Base-by-base conservation (phyloP, 2,888 invertebrate species). In the Caenorhabditis virilis region DNA sequence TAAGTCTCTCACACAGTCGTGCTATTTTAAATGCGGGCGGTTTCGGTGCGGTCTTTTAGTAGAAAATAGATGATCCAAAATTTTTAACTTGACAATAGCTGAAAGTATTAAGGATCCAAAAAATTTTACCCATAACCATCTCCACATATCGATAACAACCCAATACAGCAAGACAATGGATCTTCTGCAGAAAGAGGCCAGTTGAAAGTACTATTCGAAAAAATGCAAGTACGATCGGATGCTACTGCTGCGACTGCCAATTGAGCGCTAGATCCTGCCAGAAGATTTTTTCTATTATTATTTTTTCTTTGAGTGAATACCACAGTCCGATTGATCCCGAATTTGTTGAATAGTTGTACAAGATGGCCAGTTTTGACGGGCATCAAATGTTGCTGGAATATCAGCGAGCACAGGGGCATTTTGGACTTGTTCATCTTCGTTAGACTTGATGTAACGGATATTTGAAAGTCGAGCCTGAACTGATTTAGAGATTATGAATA, bases 271-370 rank as follows among this genome's bases (percentile, higher is more conserved):
- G 63, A 63, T 2, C 63, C 63, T 63, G 46, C 16, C 49, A 48
- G n/a, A n/a, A n/a, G n/a, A n/a, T n/a, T n/a, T n/a, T n/a, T n/a
- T n/a, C n/a, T n/a, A n/a, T n/a, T n/a, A n/a, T n/a, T n/a, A n/a
- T n/a, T n/a, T n/a, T n/a, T n/a, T n/a, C n/a, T 39, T 13, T 16
- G 22, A 39, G 18, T 20, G n/a, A n/a, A n/a, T 39, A 65, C 59
- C 59, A 41, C 59, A 60, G 49, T 58, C 58, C 2, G 64, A 58
- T 26, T 64, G 64, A 51, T 58, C 64, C 16, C 58, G 50, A 50
- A 58, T 53, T 18, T 38, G 30, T 54, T 58, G 57, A 45, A 58
- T 58, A 20, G 46, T 35, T 3, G 50, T 26, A 25, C 58, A 64
- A 13, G 11, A 22, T 20, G 58, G 58, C 64, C 58, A 64, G 25